These are phyloP conservation scores for Drosophila pandora DNA, from an alignment of 1,140 invertebrate species.

Conservation along the genomic window DNA sequence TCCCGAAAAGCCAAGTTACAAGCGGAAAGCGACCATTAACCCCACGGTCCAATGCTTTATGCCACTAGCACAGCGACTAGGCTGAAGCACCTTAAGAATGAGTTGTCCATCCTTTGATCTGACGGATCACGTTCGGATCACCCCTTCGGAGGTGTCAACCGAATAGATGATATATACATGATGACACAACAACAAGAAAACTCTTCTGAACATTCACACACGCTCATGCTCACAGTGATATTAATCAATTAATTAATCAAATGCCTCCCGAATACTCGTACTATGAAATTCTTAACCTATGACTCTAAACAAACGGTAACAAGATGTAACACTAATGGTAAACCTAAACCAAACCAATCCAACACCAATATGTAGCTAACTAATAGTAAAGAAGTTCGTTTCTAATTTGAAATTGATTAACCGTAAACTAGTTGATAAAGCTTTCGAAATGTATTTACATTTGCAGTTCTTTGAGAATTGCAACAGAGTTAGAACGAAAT, in stretches of 20 bases:
- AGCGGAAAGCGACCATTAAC: slow-evolving; percentile 39
- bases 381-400: slow-evolving; percentile 75
- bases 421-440: slow-evolving; percentile 70
- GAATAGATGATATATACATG: slow-evolving; percentile 48
- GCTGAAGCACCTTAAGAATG: slow-evolving; percentile 52
- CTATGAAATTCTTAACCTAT: slow-evolving; percentile 72
- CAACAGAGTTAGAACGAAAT: slow-evolving; percentile 48
- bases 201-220: slow-evolving; percentile 84
- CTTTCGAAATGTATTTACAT: slow-evolving; percentile 34
- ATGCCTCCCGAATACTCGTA: slow-evolving; percentile 64
- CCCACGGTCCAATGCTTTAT: slow-evolving; percentile 31
- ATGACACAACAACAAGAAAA: slow-evolving; percentile 67
- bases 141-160: slow-evolving; percentile 20
- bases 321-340: slow-evolving; percentile 75
- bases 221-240: slow-evolving; percentile 84
- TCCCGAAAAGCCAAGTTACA: slow-evolving; percentile 45
- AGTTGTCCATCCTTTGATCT: slow-evolving; percentile 51
- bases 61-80: slow-evolving; percentile 33
- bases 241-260: slow-evolving; percentile 72
- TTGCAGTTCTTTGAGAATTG: slow-evolving; percentile 30
- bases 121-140: slow-evolving; percentile 14
- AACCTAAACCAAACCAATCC: slow-evolving; percentile 52
- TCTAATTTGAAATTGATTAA: slow-evolving; percentile 72
- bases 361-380: slow-evolving; percentile 75
- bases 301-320: slow-evolving; percentile 70